Conservation (phyloP, 1,140 invertebrate species). For the Oryctes rhinoceros region DNA sequence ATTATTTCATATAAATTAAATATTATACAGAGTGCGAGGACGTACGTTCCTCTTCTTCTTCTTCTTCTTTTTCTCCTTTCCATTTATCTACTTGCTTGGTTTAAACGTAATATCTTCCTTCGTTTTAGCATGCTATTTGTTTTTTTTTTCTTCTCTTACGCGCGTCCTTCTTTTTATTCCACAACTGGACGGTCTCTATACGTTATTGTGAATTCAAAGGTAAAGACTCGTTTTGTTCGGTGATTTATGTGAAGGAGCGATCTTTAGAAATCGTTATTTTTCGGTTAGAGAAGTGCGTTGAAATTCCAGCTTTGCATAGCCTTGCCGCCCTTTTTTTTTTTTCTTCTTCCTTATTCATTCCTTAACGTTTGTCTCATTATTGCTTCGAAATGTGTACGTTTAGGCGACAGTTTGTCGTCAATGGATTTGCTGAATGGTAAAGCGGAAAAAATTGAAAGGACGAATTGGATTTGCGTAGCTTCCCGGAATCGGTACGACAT, state of each 20-base stretch:
- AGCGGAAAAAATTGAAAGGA: neutral
- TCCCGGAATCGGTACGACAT: neutral
- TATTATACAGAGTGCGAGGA: neutral
- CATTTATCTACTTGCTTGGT: neutral
- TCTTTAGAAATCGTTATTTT: slow-evolving; percentile 33
- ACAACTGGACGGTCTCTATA: slow-evolving; percentile 4
- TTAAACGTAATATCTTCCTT: neutral
- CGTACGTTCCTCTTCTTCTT: neutral
- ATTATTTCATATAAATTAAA: slow-evolving; percentile 5
- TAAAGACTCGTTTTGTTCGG: slow-evolving; percentile 20
- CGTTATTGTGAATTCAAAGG: slow-evolving; percentile 26
- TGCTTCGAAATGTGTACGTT: neutral
- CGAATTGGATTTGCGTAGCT: neutral
- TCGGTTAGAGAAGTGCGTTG: neutral
- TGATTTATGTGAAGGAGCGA: slow-evolving; percentile 12
- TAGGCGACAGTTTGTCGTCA: neutral
- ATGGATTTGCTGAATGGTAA: neutral
- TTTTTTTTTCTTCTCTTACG: neutral
- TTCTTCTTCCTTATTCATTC: neutral
- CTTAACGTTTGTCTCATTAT: slow-evolving; percentile 9
- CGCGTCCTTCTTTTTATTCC: slow-evolving; percentile 16
- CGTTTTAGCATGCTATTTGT: neutral
- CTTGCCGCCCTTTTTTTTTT: neutral
- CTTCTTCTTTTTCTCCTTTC: neutral
- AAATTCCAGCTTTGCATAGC: neutral